Base-by-base conservation (phyloP, 37 sponge, comb jelly and placozoan genomes). In the Petrosia ficiformis region DNA sequence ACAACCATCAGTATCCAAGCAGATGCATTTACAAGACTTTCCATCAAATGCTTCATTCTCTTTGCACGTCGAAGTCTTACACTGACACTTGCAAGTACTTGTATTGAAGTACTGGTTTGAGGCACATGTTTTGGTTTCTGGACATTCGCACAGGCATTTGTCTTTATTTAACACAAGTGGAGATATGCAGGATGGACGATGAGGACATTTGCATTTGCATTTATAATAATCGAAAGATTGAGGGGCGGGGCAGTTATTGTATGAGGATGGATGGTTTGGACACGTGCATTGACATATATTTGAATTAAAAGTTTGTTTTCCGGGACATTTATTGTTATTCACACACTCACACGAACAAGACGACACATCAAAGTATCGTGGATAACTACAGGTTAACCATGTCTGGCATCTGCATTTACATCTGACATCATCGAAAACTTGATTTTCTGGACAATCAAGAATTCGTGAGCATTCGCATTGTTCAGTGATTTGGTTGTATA, bases 61-160 rank as follows among this genome's bases (percentile, higher is more conserved):
- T 11, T 14, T 5, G 22, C 69, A 68, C n/a, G n/a, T n/a, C n/a
- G n/a, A n/a, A 40, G 39, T 3, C 28, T 24, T 33, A 34, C 77
- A 76, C n/a, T 25, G 60, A 63, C 77, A 76, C 26, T 76, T 34
- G 29, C 77, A 76, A 19, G 26, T 39, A 10, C 24, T 61, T 2
- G 54, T 8, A 63, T 76, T 48, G 14, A 48, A 14, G 54, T 19
- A 48, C 54, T 48, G 54, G 14, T 14, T 14, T 19, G 54, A 19
- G 54, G 14, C 8, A 8, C 14, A 14, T 48, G 14, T 8, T 19
- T 8, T 48, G 14, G 54, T 48, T 8, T 8, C 8, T 48, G 66
- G 72, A 38, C 81, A 80, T 32, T 56, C 60, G 57, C 79, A 80
- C 81, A 61, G 3, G 52, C 81, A 80, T 4, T 24, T 71, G 72